Base-by-base conservation (phyloP, 1,140 invertebrate species). In the Drosophila ogumai region DNA sequence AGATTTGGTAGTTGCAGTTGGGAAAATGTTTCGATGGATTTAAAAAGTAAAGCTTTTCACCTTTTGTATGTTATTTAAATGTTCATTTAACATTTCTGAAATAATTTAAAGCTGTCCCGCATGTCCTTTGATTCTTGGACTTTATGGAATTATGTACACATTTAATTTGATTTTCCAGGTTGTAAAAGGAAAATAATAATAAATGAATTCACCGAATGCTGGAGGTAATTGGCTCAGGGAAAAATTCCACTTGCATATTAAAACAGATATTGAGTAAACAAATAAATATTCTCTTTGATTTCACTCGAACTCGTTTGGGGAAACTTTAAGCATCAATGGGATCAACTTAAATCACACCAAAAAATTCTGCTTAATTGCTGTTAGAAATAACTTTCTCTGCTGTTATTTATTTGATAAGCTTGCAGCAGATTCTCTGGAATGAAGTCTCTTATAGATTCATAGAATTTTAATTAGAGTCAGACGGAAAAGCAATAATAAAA, bases 241-340 rank as follows among this genome's bases (percentile, higher is more conserved):
- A 12, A 50, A 50, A 49, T 49, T 6, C 15, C 25, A 12, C 8
- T 49, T 28, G 1, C 9, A 17, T 50, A 12, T n/a, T 6, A 5
- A 12, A 31, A 31, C 9, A 47, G 22, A 47, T 25, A 25, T 25
- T 8, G 7, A 47, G 25, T 47, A 13, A 47, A 25, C 15, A 28
- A 28, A 49, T 28, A 49, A 49, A 49, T 49, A 49, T 28, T 49
- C 46, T n/a, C 46, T 31, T 31, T 49, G 28, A 22, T 36, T 54
- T 13, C 17, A 1, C 6, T 41, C 22, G 9, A 52, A 52, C 6
- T 19, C 49, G 6, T 17, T 50, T 32, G n/a, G 4, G n/a, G 5
- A 2, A 8, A 32, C 2, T 34, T 34, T 34, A 22, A 36, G 13
- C 17, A 12, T 7, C 32, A 34, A 36, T 19, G 17, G 17, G 3